These are phyloP conservation scores for Tupaia chinensis DNA, from an alignment of 2,113 vertebrate genomes.

Conservation along the genomic window DNA sequence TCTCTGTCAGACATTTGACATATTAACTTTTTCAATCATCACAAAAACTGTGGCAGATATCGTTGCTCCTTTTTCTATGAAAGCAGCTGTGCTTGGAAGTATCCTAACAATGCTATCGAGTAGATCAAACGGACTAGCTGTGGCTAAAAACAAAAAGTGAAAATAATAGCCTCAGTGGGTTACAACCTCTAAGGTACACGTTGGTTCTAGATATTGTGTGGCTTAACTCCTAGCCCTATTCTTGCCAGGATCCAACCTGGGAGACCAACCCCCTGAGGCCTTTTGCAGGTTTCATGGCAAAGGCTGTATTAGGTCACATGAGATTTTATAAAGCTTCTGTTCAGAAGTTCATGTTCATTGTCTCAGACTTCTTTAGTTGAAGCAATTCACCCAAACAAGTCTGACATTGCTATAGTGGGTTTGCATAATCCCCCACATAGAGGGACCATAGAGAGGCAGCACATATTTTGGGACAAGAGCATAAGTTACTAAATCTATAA, in stretches of 20 bases:
- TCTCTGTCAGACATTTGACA: background rate
- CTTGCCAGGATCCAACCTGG: background rate
- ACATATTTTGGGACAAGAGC: background rate
- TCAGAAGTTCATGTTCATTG: background rate
- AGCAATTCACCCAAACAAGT: background rate
- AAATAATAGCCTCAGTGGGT: background rate
- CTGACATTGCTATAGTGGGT: background rate
- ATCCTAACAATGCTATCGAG: background rate
- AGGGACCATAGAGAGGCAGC: background rate
- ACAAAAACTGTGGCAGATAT: background rate
- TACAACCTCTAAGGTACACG: background rate
- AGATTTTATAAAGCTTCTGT: background rate
- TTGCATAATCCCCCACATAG: background rate
- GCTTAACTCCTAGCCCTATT: background rate
- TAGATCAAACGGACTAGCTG: background rate
- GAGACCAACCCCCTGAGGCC: background rate
- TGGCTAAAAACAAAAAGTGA: background rate
- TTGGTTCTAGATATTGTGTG: background rate
- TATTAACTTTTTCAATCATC: background rate
- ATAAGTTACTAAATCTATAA: background rate
- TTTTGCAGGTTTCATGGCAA: background rate
- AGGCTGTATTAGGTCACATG: background rate
- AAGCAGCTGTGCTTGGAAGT: background rate
- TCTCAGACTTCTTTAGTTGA: background rate
- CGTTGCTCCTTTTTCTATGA: background rate